These are phyloP conservation scores for Okapia johnstoni DNA, from an alignment of 2,113 vertebrate species.

Conservation along the genomic window DNA sequence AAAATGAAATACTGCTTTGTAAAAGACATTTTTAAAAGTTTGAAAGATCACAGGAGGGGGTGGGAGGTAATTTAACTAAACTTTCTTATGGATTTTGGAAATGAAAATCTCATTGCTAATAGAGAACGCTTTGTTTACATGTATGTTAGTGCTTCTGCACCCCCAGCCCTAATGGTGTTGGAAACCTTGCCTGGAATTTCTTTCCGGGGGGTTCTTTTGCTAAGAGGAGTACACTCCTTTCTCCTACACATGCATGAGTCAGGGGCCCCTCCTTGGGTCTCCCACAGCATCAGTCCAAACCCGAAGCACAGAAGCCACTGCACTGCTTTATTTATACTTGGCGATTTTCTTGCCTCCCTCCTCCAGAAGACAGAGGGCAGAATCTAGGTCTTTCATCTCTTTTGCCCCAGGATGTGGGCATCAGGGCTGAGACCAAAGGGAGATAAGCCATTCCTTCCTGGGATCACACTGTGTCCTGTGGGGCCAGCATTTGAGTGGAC, in stretches of 20 bases:
- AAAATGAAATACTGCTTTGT: background rate
- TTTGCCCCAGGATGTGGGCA: no score
- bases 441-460: background rate
- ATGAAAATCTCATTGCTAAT: background rate
- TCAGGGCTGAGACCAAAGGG: background rate
- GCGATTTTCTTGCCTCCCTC: background rate
- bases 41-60: background rate
- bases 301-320: rapidly evolving
- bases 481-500: no score
- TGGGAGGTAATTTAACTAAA: background rate
- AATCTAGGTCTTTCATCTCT: background rate
- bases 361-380: background rate
- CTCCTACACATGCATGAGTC: rapidly evolving
- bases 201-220: background rate
- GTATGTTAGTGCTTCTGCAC: no score
- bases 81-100: background rate
- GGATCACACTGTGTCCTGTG: no score
- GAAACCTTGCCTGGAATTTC: background rate
- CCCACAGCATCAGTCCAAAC: background rate
- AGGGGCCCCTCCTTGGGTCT: background rate
- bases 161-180: background rate
- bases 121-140: background rate
- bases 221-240: background rate
- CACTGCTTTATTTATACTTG: background rate
- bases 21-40: constrained; percentile 15